Evolutionary conservation across 53 echinoderm and acorn worm genomes (phyloP).

Genomic region (Crossaster papposus): DNA sequence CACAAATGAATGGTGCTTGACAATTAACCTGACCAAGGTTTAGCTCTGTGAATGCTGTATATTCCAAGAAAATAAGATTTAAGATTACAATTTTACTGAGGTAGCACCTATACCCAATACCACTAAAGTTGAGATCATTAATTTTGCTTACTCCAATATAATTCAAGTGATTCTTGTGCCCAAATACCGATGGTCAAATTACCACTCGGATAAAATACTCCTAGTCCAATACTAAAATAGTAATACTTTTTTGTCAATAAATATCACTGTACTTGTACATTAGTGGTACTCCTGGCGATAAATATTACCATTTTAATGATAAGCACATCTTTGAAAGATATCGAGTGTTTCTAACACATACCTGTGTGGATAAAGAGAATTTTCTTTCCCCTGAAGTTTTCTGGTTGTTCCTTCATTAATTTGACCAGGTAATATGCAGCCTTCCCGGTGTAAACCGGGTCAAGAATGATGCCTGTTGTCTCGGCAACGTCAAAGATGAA

Average conservation of each 20-base stretch:
- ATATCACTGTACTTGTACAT: background rate
- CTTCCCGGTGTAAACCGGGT: constrained; percentile 83
- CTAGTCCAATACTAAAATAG: no score
- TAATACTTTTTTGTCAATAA: no score
- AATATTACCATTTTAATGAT: no score
- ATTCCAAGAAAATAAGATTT: no score
- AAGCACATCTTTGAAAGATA: no score
- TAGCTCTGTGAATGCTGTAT: no score
- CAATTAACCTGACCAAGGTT: no score
- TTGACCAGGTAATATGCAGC: constrained; percentile 67
- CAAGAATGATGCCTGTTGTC: constrained; percentile 75
- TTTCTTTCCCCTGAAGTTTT: constrained; percentile 72
- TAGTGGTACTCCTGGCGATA: background rate
- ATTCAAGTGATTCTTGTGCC: background rate
- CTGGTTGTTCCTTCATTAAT: constrained; percentile 70
- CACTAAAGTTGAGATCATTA: no score
- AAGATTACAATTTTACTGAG: no score
- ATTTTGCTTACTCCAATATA: background rate
- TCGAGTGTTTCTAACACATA: constrained; percentile 21
- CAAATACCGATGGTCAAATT: background rate
- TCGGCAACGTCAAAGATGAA: constrained; percentile 72
- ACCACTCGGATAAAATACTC: no score
- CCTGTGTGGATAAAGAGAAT: constrained; percentile 86
- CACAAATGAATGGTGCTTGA: no score
- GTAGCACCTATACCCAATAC: no score